phyloP scores from a whole-genome alignment of 1,140 invertebrate species.

The Drosophila melanogaster region DNA sequence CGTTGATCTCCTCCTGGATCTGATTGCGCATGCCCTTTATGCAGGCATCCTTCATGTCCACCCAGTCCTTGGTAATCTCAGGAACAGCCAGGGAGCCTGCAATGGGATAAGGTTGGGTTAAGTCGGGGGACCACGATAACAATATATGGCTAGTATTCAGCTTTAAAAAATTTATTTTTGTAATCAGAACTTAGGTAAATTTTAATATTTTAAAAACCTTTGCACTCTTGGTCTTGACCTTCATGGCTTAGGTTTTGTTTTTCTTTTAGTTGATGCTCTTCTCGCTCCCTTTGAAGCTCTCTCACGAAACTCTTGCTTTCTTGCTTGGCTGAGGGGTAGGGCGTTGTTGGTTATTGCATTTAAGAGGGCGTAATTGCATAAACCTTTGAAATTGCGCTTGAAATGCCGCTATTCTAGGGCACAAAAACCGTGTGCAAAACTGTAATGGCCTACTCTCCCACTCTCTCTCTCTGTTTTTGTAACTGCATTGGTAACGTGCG shows the following conservation, averaged over 20 bases:
- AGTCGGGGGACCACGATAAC: not conserved
- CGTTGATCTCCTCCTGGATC: conserved; percentile 91
- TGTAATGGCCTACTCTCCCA: conserved; percentile 33
- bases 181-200: not conserved
- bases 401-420: conserved; percentile 35
- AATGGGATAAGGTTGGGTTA: not conserved
- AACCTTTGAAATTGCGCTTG: conserved; percentile 20
- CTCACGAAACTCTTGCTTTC: conserved; percentile 47
- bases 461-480: conserved; percentile 8
- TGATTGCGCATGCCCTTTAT: conserved; percentile 88
- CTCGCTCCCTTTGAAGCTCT: conserved; percentile 27
- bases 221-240: conserved; percentile 39
- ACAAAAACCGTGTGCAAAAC: conserved; percentile 56
- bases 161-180: not conserved
- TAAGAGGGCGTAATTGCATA: conserved; percentile 25
- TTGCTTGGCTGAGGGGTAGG: conserved; percentile 1
- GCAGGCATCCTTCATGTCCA: conserved; percentile 89
- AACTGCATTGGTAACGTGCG: conserved; percentile 63
- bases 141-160: not conserved
- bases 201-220: conserved; percentile 28
- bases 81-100: conserved; percentile 56
- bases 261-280: not conserved
- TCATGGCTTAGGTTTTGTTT: conserved; percentile 10
- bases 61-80: conserved; percentile 86
- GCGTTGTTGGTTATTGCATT: not conserved